phyloP scores from a whole-genome alignment of 2,888 invertebrate genomes.

The Atethmia centrago region DNA sequence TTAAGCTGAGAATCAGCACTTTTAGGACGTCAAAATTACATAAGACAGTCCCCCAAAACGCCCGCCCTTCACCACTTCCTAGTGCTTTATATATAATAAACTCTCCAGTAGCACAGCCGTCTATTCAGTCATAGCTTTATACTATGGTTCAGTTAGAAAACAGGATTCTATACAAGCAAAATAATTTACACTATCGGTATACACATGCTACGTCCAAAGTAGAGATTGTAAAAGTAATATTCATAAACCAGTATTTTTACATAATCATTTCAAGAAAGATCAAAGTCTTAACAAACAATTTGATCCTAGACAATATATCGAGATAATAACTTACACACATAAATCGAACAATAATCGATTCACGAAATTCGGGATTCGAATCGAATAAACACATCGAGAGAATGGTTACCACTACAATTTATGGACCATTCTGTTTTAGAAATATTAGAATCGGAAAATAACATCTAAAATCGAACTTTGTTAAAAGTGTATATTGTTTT shows the following conservation, averaged over 20 bases:
- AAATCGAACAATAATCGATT: constrained; percentile 57
- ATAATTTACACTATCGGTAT: too few relatives aligned
- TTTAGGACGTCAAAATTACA: too few relatives aligned
- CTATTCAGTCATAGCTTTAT: too few relatives aligned
- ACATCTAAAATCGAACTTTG: not conserved
- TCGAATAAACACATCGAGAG: constrained; percentile 53
- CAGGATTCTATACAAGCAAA: too few relatives aligned
- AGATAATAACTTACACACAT: constrained; percentile 38
- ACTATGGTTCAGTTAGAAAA: too few relatives aligned
- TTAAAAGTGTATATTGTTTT: constrained; percentile 3
- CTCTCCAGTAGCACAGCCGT: too few relatives aligned
- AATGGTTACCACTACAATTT: constrained; percentile 48
- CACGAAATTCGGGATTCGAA: constrained; percentile 41
- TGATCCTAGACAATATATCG: constrained; percentile 30
- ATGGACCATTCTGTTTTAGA: constrained; percentile 28
- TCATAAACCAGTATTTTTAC: constrained; percentile 26
- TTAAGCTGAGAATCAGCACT: too few relatives aligned
- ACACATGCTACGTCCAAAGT: not conserved
- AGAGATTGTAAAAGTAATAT: constrained; percentile 40
- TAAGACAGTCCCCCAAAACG: too few relatives aligned
- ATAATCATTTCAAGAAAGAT: constrained; percentile 29
- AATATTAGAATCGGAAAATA: constrained; percentile 41
- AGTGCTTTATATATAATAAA: too few relatives aligned
- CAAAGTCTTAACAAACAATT: constrained; percentile 24
- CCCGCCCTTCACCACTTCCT: too few relatives aligned